phyloP scores from a whole-genome alignment of 2,113 vertebrate species.

The Lepus americanus region DNA sequence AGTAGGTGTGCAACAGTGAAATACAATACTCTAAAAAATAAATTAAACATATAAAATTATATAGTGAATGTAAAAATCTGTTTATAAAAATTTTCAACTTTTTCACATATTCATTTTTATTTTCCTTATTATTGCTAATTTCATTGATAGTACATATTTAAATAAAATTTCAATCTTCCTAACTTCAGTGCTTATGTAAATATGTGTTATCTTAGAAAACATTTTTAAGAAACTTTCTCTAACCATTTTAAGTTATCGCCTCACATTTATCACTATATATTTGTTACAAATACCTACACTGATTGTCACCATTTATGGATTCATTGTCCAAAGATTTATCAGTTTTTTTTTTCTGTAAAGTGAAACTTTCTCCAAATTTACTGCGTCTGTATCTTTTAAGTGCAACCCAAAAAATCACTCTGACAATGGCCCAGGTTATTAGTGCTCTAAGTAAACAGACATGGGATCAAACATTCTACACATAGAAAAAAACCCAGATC shows the following conservation, averaged over 20 bases:
- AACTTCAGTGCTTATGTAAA: not conserved
- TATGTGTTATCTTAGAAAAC: not conserved
- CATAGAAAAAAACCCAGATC: not conserved
- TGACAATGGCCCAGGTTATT: not conserved
- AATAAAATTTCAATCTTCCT: not conserved
- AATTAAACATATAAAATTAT: not conserved
- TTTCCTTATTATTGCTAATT: not conserved
- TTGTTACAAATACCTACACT: not conserved
- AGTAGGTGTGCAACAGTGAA: not conserved
- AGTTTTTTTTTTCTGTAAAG: not conserved
- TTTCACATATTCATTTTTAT: not conserved
- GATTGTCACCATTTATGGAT: not conserved
- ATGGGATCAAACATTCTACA: not conserved
- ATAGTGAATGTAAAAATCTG: not conserved
- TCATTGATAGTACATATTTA: not conserved
- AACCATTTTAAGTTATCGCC: not conserved
- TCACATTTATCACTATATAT: not conserved
- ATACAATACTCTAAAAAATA: constrained; percentile 1
- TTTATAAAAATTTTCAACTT: not conserved
- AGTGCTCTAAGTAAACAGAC: not conserved
- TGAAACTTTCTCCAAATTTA: not conserved
- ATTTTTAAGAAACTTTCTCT: not conserved
- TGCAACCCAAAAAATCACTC: not conserved
- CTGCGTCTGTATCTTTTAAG: not conserved
- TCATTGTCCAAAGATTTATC: not conserved